Conservation (phyloP, 2,113 vertebrate genomes). For the Phodopus roborovskii region DNA sequence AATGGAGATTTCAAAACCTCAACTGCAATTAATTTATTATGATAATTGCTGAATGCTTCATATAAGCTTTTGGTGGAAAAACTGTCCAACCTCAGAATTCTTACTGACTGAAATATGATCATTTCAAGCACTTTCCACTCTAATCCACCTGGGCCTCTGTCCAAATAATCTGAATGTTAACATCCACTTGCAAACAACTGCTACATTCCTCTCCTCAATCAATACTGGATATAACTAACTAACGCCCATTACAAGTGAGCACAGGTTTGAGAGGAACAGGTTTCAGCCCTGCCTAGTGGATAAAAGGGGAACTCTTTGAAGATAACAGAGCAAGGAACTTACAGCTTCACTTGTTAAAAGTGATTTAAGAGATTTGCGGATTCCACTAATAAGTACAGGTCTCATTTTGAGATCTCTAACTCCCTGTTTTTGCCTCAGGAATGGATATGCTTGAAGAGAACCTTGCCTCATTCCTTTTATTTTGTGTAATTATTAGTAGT, state of each 20-base stretch:
- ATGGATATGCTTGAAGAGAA: conserved; percentile 1
- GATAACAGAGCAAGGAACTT: conserved; percentile 27
- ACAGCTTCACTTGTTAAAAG: conserved; percentile 46
- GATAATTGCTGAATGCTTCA: neutral
- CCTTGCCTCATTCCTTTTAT: neutral
- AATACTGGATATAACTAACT: neutral
- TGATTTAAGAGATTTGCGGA: conserved; percentile 60
- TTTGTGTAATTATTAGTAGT: conserved; percentile 45
- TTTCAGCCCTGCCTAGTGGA: neutral
- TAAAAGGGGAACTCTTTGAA: conserved; percentile 50
- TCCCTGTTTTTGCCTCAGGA: neutral
- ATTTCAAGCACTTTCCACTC: conserved; percentile 21
- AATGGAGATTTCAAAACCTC: neutral
- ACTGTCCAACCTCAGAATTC: neutral
- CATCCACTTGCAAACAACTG: neutral
- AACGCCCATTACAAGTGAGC: conserved; percentile 25
- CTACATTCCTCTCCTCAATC: neutral
- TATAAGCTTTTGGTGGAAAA: neutral
- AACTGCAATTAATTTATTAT: neutral
- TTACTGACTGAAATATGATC: neutral
- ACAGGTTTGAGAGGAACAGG: conserved; percentile 36
- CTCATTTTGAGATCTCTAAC: conserved; percentile 32
- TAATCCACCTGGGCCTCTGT: conserved; percentile 8
- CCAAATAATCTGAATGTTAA: conserved; percentile 26
- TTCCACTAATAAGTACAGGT: neutral